Conservation (phyloP, 2,113 vertebrate species). For the Phrynosoma blainvillii region DNA sequence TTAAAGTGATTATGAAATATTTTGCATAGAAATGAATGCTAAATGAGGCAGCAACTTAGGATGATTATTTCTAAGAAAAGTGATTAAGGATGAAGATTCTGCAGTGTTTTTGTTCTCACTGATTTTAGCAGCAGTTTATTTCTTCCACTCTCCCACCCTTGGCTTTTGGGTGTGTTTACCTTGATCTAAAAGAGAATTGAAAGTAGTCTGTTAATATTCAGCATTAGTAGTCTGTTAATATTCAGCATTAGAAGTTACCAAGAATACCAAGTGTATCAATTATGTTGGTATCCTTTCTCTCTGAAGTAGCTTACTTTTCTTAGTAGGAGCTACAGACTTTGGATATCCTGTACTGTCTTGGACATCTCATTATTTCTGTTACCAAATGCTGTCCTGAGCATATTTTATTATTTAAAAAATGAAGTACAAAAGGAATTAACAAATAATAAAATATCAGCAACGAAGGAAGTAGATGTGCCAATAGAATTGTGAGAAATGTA, state of each 20-base stretch:
- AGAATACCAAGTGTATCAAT: not conserved
- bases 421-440: not conserved
- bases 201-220: constrained; percentile 38
- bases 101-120: constrained; percentile 26
- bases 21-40: constrained; percentile 41
- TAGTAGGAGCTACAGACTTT: not conserved
- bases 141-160: too few species aligned
- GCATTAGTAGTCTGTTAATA: constrained; percentile 39
- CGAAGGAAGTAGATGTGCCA: too few species aligned
- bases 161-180: too few species aligned
- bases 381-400: not conserved
- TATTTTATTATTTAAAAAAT: not conserved
- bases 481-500: too few species aligned
- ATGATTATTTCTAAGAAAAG: constrained; percentile 27
- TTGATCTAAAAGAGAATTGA: constrained; percentile 5
- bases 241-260: not conserved
- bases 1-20: constrained; percentile 3
- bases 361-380: too few species aligned
- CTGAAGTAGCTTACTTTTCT: not conserved
- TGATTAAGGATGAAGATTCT: constrained; percentile 41
- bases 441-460: not conserved
- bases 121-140: too few species aligned
- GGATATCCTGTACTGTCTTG: not conserved
- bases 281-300: not conserved
- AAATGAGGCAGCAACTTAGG: constrained; percentile 47